Evolutionary conservation across 2,888 invertebrate genomes (phyloP).

Genomic region (Dicranocentrus wangi): DNA sequence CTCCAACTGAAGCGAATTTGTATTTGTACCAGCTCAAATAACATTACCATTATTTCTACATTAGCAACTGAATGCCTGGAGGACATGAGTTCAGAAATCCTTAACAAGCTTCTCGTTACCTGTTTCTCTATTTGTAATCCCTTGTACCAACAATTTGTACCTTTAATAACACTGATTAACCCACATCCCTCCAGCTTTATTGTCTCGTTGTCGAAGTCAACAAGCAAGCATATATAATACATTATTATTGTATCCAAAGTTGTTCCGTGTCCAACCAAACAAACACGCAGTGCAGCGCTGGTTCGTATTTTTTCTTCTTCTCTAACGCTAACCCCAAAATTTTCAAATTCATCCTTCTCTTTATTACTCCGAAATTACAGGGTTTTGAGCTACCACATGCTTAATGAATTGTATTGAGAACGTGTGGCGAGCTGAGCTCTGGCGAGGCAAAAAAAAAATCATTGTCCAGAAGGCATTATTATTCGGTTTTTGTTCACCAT

Average conservation of each 20-base stretch:
- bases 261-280: too few relatives aligned
- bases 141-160: slow-evolving; percentile 24
- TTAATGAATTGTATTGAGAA: slow-evolving; percentile 51
- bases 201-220: not conserved
- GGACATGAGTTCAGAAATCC: too few relatives aligned
- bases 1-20: too few relatives aligned
- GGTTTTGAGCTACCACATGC: slow-evolving; percentile 23
- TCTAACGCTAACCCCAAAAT: slow-evolving; percentile 11
- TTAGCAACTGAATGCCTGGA: too few relatives aligned
- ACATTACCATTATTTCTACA: too few relatives aligned
- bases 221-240: too few relatives aligned
- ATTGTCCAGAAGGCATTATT: slow-evolving; percentile 44
- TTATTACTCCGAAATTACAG: slow-evolving; percentile 54
- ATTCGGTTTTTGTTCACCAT: not conserved
- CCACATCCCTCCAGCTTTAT: slow-evolving; percentile 15
- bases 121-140: slow-evolving; percentile 3
- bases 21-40: too few relatives aligned
- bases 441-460: not conserved
- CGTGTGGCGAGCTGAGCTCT: too few relatives aligned
- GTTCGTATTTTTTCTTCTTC: not conserved
- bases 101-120: slow-evolving; percentile 58
- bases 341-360: slow-evolving; percentile 27
- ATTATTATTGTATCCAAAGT: not conserved
- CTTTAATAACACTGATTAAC: slow-evolving; percentile 54
- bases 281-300: not conserved